Evolutionary conservation across 2,888 invertebrate species (phyloP), one percentile per base, ranked within the genome.

Genomic region (Mechanitis mazaeus): DNA sequence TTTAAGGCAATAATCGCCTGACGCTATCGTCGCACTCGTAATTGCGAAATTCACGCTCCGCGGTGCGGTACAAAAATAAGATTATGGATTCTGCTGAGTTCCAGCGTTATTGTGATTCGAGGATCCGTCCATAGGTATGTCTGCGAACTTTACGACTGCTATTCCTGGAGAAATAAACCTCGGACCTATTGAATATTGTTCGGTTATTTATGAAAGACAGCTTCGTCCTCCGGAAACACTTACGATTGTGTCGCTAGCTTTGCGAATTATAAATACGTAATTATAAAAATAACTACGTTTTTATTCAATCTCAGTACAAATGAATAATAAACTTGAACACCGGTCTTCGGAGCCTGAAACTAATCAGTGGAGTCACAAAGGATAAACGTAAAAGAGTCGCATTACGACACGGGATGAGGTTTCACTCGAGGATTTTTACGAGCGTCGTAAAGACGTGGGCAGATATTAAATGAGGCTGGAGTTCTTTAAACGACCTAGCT

Each of bases 41-140:
- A 90, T 90, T 90, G 89, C 89, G 85, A 89, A 90, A 89, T 89
- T 89, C 87, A 90, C 89, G 90, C 90, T 90, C 81, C 85, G 84
- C 76, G 82, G 89, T 85, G 89, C 89, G 86, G 89, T 88, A 88
- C 90, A 89, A 90, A 89, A 90, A 90, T 90, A 90, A 90, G 90
- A 88, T 90, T 90, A 89, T 90, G 90, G 89, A 90, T 90, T 90
- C 90, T 78, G 85, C 85, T 88, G 89, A 90, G 89, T 81, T 87
- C 82, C 80, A 79, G 80, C 83, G 88, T 87, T 90, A 89, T 90
- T 90, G 87, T 89, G 89, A 90, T 90, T 90, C 89, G 89, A 88
- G 88, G 89, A 90, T 90, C 85, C 88, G 89, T 87, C 87, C 84
- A 80, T 86, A 84, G 87, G 87, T 87, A 88, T 87, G 89, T 90